Evolutionary conservation across 2,113 vertebrate species (phyloP), one percentile per base, ranked within the genome.

Genomic region (Sinocyclocheilus maitianheensis): DNA sequence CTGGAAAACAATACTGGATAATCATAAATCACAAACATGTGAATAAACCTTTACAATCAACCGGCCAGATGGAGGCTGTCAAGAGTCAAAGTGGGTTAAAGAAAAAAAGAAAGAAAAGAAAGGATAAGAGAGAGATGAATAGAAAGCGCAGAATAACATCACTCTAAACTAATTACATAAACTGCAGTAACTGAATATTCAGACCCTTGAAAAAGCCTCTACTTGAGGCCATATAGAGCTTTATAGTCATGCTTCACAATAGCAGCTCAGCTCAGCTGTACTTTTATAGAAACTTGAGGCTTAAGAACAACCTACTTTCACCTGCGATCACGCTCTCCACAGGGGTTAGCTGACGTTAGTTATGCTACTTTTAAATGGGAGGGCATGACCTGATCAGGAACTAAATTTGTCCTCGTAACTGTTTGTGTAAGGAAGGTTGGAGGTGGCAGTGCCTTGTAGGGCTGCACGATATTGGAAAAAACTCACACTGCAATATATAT

Each of bases 321-420:
- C 3, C 4, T 22, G 84, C 40, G 43, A 81, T 83, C 65, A 62
- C 75, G 80, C 77, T 85, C 84, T 90, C 85, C 86, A 87, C 74
- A 79, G 78, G 85, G 85, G 87, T 83, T 71, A 85, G 87, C 77
- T 87, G 80, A 76, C 43, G 65, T 88, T 84, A 86, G 62, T 79
- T 87, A 89, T 69, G 89, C 89, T 90, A 91, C 88, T 91, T 92
- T 90, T 67, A 85, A 91, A 88, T 87, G 87, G 81, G 67, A 60
- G 83, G 67, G 2, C 77, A 60, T 86, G 89, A 91, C 89, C 90
- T 87, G 82, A 58, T 80, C 77, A 62, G 60, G 55, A n/a, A 62
- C 34, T 22, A 20, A 58, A 60, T 60, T 11, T 12, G 69, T 58
- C 53, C 26, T 80, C 7, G 9, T 43, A 24, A 26, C 1, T 2